These are phyloP conservation scores for Etheostoma perlongum DNA, from an alignment of 2,797 vertebrate species.

Conservation along the genomic window DNA sequence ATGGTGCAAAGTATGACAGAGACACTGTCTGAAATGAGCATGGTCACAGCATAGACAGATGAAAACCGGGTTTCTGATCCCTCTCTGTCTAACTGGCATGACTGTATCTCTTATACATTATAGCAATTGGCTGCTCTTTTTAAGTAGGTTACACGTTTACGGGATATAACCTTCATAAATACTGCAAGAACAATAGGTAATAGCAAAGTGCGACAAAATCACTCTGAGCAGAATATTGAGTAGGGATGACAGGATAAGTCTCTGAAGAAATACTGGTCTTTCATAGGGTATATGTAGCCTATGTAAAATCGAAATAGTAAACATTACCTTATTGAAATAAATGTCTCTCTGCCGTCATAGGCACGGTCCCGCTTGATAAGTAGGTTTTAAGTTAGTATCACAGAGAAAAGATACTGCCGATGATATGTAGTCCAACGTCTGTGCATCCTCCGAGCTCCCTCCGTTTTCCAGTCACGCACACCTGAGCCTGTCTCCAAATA, in stretches of 20 bases:
- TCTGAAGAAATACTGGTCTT: not conserved
- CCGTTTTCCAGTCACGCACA: constrained; percentile 84
- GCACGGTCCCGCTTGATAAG: constrained; percentile 41
- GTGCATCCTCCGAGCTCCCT: constrained; percentile 68
- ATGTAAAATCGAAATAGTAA: constrained; percentile 5
- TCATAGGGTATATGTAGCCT: not conserved
- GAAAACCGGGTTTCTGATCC: constrained; percentile 17
- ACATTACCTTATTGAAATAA: constrained; percentile 61
- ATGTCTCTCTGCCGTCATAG: constrained; percentile 5
- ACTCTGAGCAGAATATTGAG: constrained; percentile 19
- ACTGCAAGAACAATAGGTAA: not conserved
- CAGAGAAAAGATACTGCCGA: constrained; percentile 10
- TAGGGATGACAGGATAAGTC: not conserved
- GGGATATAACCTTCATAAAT: not conserved
- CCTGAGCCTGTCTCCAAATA: constrained; percentile 77
- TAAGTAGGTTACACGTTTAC: constrained; percentile 35
- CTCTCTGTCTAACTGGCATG: constrained; percentile 19
- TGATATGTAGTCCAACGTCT: constrained; percentile 58
- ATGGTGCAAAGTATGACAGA: constrained; percentile 73
- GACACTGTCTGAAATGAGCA: constrained; percentile 70
- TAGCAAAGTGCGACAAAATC: constrained; percentile 47
- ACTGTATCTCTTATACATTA: constrained; percentile 11
- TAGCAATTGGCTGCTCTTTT: constrained; percentile 37
- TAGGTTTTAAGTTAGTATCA: constrained; percentile 41
- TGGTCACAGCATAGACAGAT: constrained; percentile 44